Evolutionary conservation across 2,888 invertebrate genomes (phyloP), one percentile per base, ranked within the genome.

Genomic region (Drosophila melanocephala): DNA sequence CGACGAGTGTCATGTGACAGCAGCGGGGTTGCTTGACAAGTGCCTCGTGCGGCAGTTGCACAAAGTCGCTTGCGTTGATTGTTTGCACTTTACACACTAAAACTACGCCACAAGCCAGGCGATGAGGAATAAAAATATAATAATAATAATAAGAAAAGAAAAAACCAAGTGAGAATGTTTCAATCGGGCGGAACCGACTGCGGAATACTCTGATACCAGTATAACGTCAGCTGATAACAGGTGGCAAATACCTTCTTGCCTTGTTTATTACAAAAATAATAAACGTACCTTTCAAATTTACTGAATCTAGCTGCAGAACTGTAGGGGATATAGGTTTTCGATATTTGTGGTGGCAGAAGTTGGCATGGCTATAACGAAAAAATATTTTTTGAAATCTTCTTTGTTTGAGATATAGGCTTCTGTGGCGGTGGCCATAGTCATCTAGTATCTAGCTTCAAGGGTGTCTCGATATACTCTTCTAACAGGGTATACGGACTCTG

Each of bases 71-170:
- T 62, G 87, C 81, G 89, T 87, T 89, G 89, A 86, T 86, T 86
- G 89, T 86, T 86, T 86, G 86, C 86, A 86, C 89, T 86, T 89
- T 84, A 73, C 79, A 84, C 89, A 87, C 87, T 83, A 77, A 81
- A 88, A 86, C 76, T 81, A 69, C 71, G 79, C 78, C 80, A 87
- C 74, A 83, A 66, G 68, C 82, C 75, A 61, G 72, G 61, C 67
- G 56, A 47, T 30, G 65, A 50, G 37, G 42, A 57, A 64, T 42
- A 58, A 61, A 32, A 53, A 44, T 33, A 57, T 47, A 53, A 56
- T 35, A 64, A 65, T 5, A 67, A 50, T 35, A 66, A 60, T 42
- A 72, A 33, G 16, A 35, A 42, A 35, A 30, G 14, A 33, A 30
- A 28, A 50, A 32, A n/a, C 16, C 4, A 16, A 26, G 9, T 26